Conservation (phyloP, 2,797 vertebrate genomes). For the Chaenodraco wilsoni region DNA sequence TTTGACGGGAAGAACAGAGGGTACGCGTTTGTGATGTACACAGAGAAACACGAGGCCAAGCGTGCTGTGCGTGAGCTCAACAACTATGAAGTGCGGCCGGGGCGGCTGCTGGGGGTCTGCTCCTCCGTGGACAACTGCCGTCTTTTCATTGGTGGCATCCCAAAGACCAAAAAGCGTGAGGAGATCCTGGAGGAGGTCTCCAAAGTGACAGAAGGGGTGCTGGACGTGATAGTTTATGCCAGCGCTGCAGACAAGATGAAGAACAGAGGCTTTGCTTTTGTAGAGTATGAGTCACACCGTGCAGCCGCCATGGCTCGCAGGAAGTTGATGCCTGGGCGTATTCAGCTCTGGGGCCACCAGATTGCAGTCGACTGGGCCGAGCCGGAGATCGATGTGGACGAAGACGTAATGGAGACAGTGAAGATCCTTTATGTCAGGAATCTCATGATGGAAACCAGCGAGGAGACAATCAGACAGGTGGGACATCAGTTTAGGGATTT, state of each 20-base stretch:
- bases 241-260: slow-evolving; percentile 99
- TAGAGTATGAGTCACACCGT: slow-evolving; percentile 97
- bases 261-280: slow-evolving; percentile 98
- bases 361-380: slow-evolving; percentile 99
- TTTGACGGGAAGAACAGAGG: slow-evolving; percentile 98
- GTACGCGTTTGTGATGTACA: slow-evolving; percentile 98
- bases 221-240: slow-evolving; percentile 98
- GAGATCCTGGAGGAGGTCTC: slow-evolving; percentile 98
- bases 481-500: slow-evolving; percentile 18
- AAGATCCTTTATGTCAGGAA: slow-evolving; percentile 99
- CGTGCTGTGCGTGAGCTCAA: slow-evolving; percentile 96
- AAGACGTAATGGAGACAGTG: slow-evolving; percentile 99
- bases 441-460: slow-evolving; percentile 98
- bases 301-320: slow-evolving; percentile 98
- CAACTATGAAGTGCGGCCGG: slow-evolving; percentile 96
- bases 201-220: slow-evolving; percentile 97
- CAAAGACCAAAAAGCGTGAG: slow-evolving; percentile 99
- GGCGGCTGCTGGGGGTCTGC: slow-evolving; percentile 95
- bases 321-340: slow-evolving; percentile 97
- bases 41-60: slow-evolving; percentile 95
- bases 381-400: slow-evolving; percentile 98
- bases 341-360: slow-evolving; percentile 98
- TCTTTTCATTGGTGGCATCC: slow-evolving; percentile 98
- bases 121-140: slow-evolving; percentile 98
- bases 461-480: slow-evolving; percentile 90